Evolutionary conservation across 1,140 invertebrate species (phyloP).

Genomic region (Metaphire vulgaris): DNA sequence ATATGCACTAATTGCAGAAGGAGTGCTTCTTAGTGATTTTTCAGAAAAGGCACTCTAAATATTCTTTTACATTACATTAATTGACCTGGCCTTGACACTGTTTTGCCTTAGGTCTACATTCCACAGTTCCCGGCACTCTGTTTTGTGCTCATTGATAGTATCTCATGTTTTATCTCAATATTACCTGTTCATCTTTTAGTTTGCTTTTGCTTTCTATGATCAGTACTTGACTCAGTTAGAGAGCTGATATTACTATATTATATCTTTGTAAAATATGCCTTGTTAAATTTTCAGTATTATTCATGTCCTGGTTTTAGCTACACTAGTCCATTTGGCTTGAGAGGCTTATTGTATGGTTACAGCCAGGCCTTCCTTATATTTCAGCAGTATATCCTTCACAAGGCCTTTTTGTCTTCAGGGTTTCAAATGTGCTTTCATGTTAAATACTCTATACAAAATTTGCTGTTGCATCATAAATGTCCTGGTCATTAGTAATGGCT

Average conservation of each 20-base stretch:
- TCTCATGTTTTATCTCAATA: background rate
- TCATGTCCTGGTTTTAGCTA: background rate
- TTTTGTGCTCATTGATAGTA: background rate
- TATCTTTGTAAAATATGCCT: background rate
- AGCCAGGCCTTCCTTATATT: background rate
- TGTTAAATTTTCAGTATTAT: slow-evolving; percentile 1
- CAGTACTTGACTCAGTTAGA: background rate
- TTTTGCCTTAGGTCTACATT: background rate
- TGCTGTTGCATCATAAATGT: no score
- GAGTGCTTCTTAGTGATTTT: no score
- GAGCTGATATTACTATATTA: background rate
- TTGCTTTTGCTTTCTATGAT: no score
- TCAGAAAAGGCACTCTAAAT: no score
- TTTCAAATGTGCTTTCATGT: background rate
- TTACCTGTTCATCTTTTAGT: background rate
- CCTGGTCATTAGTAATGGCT: no score
- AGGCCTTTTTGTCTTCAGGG: background rate
- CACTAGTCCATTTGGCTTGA: background rate
- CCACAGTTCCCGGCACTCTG: background rate
- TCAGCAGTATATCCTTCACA: background rate
- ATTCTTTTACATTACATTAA: no score
- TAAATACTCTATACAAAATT: background rate
- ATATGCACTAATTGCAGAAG: no score
- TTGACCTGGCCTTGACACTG: no score
- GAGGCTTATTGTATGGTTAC: background rate